Conservation (phyloP, 2,888 invertebrate species). For the Hydraecia micacea region DNA sequence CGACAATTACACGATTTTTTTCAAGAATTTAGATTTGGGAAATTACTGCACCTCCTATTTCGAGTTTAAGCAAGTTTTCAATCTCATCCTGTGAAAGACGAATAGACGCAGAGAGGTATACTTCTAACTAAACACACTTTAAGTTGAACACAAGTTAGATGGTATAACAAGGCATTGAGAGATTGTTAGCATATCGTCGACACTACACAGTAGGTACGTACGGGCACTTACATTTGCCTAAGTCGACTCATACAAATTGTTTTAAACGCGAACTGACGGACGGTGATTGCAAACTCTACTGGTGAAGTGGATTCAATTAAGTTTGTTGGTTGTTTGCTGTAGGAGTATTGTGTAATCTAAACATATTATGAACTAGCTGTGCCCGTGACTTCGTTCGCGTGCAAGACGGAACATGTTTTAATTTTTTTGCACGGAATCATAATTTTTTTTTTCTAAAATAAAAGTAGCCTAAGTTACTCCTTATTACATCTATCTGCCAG, state of each 20-base stretch:
- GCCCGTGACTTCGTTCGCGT: too few relatives aligned
- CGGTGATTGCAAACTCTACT: background rate
- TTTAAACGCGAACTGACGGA: conserved; percentile 3
- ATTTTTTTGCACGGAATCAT: too few relatives aligned
- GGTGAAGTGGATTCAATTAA: background rate
- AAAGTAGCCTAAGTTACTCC: too few relatives aligned
- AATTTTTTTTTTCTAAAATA: too few relatives aligned
- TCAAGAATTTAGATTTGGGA: too few relatives aligned
- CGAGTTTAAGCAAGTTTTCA: too few relatives aligned
- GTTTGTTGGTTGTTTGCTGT: background rate
- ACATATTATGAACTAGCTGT: background rate
- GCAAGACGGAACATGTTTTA: too few relatives aligned
- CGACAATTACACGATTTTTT: too few relatives aligned
- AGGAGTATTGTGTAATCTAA: background rate
- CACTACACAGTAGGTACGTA: background rate
- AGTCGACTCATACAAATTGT: conserved; percentile 33
- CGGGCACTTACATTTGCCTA: conserved; percentile 22
- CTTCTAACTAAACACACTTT: conserved; percentile 13
- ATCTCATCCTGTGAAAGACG: background rate
- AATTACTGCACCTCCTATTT: too few relatives aligned
- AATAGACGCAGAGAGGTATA: background rate
- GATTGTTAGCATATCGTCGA: conserved; percentile 30
- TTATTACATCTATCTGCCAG: too few relatives aligned
- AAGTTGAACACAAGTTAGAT: conserved; percentile 23
- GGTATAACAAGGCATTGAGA: conserved; percentile 24